phyloP scores from a whole-genome alignment of 2,888 invertebrate species.

The Ephialtes manifestator region DNA sequence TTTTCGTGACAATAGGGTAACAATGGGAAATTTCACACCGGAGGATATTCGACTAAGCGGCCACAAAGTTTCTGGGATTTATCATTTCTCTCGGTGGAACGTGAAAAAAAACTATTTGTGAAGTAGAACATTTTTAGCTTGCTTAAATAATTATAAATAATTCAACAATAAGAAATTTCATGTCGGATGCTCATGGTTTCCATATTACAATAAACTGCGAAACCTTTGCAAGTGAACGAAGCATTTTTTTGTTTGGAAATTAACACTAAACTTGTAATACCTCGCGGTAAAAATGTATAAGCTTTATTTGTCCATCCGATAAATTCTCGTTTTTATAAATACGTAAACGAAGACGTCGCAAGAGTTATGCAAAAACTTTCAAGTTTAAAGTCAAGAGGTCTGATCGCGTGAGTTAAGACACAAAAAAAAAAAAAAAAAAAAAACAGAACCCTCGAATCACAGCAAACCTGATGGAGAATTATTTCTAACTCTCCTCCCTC shows the following conservation, averaged over 20 bases:
- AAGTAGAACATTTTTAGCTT: not conserved
- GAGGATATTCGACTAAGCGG: not conserved
- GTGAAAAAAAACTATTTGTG: not conserved
- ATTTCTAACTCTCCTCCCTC: conserved; percentile 72
- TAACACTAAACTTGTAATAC: no score
- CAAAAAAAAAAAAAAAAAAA: conserved; percentile 12
- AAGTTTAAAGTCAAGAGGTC: conserved; percentile 8
- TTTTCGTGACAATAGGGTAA: not conserved
- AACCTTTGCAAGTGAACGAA: not conserved
- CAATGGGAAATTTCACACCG: conserved; percentile 8
- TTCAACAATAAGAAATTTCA: not conserved
- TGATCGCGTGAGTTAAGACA: conserved; percentile 41
- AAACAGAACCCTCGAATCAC: conserved; percentile 32
- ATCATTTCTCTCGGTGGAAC: not conserved
- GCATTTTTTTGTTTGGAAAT: no score
- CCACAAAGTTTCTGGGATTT: not conserved
- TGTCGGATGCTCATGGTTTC: no score
- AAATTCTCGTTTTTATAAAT: no score
- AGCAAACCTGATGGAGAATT: conserved; percentile 62
- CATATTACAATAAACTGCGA: no score
- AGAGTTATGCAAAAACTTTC: not conserved
- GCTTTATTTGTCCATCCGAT: no score
- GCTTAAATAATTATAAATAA: not conserved
- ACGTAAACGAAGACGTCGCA: no score
- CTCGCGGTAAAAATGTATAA: no score